phyloP scores from a whole-genome alignment of 2,113 vertebrate genomes.

The Pelecanoides urinatrix region DNA sequence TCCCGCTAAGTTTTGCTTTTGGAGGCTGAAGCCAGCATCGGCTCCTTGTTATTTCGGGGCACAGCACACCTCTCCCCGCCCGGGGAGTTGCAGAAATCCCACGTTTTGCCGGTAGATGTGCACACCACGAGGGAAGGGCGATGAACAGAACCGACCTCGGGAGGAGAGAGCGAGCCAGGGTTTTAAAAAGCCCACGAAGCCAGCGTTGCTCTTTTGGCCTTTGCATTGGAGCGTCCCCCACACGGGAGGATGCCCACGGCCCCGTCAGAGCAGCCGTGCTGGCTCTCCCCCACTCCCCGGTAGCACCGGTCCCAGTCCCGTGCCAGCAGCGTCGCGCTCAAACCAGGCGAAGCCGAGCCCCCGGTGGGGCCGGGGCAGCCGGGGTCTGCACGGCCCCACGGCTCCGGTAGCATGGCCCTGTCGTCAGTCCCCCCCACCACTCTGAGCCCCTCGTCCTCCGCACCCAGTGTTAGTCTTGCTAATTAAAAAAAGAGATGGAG shows the following conservation, averaged over 20 bases:
- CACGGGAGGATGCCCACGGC: not conserved
- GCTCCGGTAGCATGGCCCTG: not conserved
- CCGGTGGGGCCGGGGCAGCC: not conserved
- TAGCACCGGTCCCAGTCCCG: not conserved
- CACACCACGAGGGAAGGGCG: not conserved
- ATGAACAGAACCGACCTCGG: not conserved
- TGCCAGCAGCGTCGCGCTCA: fast-evolving
- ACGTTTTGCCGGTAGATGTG: not conserved
- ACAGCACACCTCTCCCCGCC: not conserved
- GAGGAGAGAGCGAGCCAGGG: not conserved
- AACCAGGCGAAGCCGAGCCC: not conserved
- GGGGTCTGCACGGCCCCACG: not conserved
- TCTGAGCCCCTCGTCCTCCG: not conserved
- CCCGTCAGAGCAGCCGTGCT: not conserved
- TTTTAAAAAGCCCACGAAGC: not conserved
- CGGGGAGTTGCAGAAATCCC: not conserved
- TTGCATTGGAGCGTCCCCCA: too few species aligned
- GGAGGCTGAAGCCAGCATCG: not conserved
- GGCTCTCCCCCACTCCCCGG: not conserved
- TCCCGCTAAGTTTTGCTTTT: not conserved
- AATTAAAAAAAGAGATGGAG: not conserved
- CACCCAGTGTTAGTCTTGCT: not conserved
- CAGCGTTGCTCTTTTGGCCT: not conserved
- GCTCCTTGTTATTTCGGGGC: not conserved
- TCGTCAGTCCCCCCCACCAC: not conserved